These are phyloP conservation scores for Aphaenogaster rudis DNA, from an alignment of 1,140 invertebrate genomes.

Conservation along the genomic window DNA sequence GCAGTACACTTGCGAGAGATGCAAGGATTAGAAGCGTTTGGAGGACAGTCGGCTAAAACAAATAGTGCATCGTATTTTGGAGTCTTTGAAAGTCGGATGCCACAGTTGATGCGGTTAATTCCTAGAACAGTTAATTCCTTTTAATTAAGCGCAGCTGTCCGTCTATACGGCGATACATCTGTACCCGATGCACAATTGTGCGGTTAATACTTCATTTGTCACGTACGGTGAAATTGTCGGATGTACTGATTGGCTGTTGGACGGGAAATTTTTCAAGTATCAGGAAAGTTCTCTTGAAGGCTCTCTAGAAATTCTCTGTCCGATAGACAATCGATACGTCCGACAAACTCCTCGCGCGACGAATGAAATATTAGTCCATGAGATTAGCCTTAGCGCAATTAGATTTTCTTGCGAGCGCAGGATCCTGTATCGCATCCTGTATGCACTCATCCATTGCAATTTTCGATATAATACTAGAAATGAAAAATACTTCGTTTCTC, in stretches of 20 bases:
- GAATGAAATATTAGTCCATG: not conserved
- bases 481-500: not conserved
- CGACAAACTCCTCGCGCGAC: not conserved
- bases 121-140: not conserved
- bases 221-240: not conserved
- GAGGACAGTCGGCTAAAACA: not conserved
- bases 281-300: not conserved
- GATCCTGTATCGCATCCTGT: not conserved
- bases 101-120: not conserved
- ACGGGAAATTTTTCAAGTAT: not conserved
- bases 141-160: not conserved
- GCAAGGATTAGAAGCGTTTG: slow-evolving; percentile 20
- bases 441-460: not conserved
- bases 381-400: not conserved
- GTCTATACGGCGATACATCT: not conserved
- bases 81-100: not conserved
- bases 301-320: not conserved
- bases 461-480: not conserved
- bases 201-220: not conserved
- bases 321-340: not conserved
- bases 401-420: not conserved
- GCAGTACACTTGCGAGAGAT: not conserved
- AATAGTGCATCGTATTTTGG: slow-evolving; percentile 15
- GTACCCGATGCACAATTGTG: not conserved
- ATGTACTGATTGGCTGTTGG: not conserved